These are phyloP conservation scores for Drosophila persimilis DNA, from an alignment of 1,140 invertebrate genomes.

Conservation along the genomic window DNA sequence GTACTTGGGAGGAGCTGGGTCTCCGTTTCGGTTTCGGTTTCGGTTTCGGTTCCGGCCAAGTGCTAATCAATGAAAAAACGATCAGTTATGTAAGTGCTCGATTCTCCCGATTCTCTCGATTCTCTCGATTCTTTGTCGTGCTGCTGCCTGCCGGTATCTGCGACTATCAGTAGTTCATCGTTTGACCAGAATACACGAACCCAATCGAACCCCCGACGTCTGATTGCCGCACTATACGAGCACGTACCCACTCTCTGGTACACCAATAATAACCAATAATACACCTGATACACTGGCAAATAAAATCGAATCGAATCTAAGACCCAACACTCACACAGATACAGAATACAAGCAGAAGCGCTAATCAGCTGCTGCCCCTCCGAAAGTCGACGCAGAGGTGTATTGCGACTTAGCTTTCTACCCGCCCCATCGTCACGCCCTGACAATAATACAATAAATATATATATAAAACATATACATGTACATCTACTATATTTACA, in stretches of 20 bases:
- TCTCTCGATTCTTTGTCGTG: neutral
- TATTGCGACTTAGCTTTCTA: conserved; percentile 44
- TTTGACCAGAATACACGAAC: conserved; percentile 24
- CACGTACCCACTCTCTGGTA: neutral
- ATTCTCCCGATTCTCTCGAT: neutral
- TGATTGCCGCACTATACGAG: conserved; percentile 3
- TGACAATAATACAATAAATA: conserved; percentile 7
- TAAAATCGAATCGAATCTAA: conserved; percentile 5
- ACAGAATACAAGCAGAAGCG: neutral
- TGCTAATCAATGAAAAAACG: conserved; percentile 70
- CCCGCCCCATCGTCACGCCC: conserved; percentile 2
- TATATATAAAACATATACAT: conserved; percentile 1
- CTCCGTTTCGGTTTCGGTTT: neutral
- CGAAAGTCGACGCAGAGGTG: no score
- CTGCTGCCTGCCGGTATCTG: neutral
- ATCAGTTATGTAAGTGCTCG: conserved; percentile 49
- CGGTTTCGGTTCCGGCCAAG: conserved; percentile 30
- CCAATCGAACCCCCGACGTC: conserved; percentile 25
- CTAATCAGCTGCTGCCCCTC: conserved; percentile 30
- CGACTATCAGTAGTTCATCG: conserved; percentile 43
- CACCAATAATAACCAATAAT: conserved; percentile 9
- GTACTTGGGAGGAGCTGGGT: conserved; percentile 7
- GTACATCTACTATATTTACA: neutral
- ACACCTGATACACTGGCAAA: conserved; percentile 48
- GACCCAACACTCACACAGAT: neutral